Evolutionary conservation across 1,140 invertebrate species (phyloP).

Genomic region (Paracyclopina nana): DNA sequence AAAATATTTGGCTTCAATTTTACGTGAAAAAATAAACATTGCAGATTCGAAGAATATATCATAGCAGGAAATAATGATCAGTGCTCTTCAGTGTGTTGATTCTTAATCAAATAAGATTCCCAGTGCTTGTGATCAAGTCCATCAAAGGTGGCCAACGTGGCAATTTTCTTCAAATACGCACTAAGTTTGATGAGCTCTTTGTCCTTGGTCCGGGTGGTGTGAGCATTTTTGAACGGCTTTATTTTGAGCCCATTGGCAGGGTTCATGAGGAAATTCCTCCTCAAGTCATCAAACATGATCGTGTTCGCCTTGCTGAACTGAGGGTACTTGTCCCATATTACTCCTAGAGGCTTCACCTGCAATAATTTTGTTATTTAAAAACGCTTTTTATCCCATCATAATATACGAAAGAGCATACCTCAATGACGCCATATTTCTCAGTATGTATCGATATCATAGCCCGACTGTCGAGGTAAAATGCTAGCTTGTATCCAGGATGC

Average conservation of each 20-base stretch:
- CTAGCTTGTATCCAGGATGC: slow-evolving; percentile 72
- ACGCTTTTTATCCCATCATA: background rate
- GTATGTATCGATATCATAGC: slow-evolving; percentile 89
- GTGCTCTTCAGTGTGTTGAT: too few species aligned
- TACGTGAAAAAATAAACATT: too few species aligned
- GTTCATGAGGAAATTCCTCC: slow-evolving; percentile 94
- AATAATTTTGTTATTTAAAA: background rate
- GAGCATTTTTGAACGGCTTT: slow-evolving; percentile 51
- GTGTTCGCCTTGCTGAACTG: slow-evolving; percentile 72
- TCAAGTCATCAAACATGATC: slow-evolving; percentile 96
- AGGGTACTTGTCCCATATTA: slow-evolving; percentile 87
- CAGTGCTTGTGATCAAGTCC: slow-evolving; percentile 69
- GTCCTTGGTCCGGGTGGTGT: slow-evolving; percentile 56
- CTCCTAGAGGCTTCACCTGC: slow-evolving; percentile 79
- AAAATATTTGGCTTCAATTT: too few species aligned
- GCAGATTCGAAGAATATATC: too few species aligned
- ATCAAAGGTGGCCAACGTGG: slow-evolving; percentile 58
- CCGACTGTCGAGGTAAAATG: slow-evolving; percentile 68
- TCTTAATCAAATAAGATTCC: slow-evolving; percentile 65
- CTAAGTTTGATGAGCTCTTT: slow-evolving; percentile 59
- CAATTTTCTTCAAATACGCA: slow-evolving; percentile 65
- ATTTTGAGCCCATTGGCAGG: slow-evolving; percentile 79
- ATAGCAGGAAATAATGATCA: too few species aligned
- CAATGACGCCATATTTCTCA: slow-evolving; percentile 67
- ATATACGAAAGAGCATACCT: slow-evolving; percentile 35